Conservation (phyloP, 2,113 vertebrate genomes). For the Leiothrix lutea region DNA sequence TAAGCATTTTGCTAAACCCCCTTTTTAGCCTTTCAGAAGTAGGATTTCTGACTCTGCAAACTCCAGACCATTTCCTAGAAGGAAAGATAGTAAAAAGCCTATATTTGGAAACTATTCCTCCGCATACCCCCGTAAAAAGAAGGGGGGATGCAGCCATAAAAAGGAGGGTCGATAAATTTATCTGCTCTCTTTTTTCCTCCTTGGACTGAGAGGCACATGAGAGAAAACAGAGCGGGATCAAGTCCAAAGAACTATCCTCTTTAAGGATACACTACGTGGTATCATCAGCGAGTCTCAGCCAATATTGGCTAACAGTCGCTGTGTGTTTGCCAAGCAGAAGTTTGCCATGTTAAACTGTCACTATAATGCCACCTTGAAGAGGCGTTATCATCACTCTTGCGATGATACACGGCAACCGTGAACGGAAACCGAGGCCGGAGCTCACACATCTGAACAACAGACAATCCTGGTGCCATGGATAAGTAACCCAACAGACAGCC, state of each 20-base stretch:
- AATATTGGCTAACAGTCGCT: conserved; percentile 66
- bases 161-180: not conserved
- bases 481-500: conserved; percentile 37
- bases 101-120: not conserved
- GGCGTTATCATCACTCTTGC: conserved; percentile 67
- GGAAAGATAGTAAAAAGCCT: not conserved
- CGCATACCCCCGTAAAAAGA: not conserved
- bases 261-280: conserved; percentile 42
- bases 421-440: conserved; percentile 55
- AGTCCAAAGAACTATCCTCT: conserved; percentile 59
- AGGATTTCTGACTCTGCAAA: not conserved
- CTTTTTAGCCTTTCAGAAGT: not conserved
- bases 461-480: conserved; percentile 54
- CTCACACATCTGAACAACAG: conserved; percentile 59
- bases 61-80: not conserved
- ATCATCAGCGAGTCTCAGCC: conserved; percentile 52
- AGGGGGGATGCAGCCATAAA: not conserved
- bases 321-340: conserved; percentile 69
- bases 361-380: conserved; percentile 67
- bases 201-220: not conserved
- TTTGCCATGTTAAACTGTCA: conserved; percentile 70
- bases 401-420: conserved; percentile 63
- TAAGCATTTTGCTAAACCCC: not conserved
- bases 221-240: conserved; percentile 24
- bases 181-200: not conserved